phyloP scores from a whole-genome alignment of 2,888 invertebrate genomes.

The Noctua janthina region DNA sequence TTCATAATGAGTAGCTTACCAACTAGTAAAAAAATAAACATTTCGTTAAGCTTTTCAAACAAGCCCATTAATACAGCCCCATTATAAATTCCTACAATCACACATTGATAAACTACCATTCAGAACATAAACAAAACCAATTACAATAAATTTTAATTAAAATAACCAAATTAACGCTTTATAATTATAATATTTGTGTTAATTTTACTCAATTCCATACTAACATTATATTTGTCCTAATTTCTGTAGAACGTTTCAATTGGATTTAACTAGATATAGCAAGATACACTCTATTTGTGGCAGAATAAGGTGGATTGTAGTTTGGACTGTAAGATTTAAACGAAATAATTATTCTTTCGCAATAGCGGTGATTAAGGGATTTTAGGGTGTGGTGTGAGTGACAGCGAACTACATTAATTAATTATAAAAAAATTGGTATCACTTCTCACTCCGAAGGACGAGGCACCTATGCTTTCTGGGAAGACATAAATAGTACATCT shows the following conservation, averaged over 20 bases:
- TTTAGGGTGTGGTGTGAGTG: constrained; percentile 47
- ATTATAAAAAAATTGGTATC: not conserved
- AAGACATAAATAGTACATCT: not conserved
- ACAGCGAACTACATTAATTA: constrained; percentile 16
- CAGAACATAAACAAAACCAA: constrained; percentile 23
- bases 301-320: not conserved
- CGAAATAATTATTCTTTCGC: constrained; percentile 67
- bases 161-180: constrained; percentile 21
- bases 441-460: not conserved
- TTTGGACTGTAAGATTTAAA: constrained; percentile 24
- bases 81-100: not conserved
- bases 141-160: constrained; percentile 56
- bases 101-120: constrained; percentile 6
- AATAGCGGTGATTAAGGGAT: constrained; percentile 64
- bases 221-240: constrained; percentile 23
- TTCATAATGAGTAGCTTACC: not conserved
- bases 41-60: not conserved
- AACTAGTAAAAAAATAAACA: not conserved
- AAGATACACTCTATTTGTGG: not conserved
- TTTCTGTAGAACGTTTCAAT: constrained; percentile 40
- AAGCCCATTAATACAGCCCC: not conserved
- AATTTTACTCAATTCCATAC: constrained; percentile 30
- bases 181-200: constrained; percentile 34
- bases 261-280: not conserved
- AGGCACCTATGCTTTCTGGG: not conserved